Base-by-base conservation (phyloP, 2,797 vertebrate genomes). In the Etheostoma perlongum region DNA sequence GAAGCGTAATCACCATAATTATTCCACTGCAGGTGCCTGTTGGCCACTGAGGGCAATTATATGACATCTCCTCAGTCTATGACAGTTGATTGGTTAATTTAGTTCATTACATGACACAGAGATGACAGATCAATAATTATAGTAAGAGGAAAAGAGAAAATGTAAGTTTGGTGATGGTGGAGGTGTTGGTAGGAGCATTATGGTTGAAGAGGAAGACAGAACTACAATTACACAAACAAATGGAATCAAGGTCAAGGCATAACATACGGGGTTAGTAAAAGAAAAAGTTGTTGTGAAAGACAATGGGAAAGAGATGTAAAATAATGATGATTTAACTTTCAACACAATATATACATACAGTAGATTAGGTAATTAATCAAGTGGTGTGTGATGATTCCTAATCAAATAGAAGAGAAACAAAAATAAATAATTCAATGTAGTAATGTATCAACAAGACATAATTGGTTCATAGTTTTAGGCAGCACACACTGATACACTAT, bases 81-180 rank as follows among this genome's bases (percentile, higher is more conserved):
- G 81, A 81, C 83, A 76, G 75, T 72, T 76, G 68, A 91, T 83
- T 86, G 72, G 74, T 83, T 81, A 76, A 85, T 81, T 60, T 69
- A 36, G 52, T 75, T 88, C 53, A 75, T 85, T 82, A 81, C 64
- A 44, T 79, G 70, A 73, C 33, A 66, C 5, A 7, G 62, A 79
- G 59, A 75, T 89, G 78, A 72, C 81, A 85, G 73, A 88, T 82
- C 62, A 78, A 84, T 85, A 85, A 88, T 88, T 82, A 89, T 42
- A 52, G n/a, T 67, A 11, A 52, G 42, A 23, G 61, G 7, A 13
- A 40, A 66, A 75, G 64, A 46, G 3, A 23, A 63, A 58, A 49
- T 54, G 27, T 71, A 19, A 13, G 5, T 76, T 49, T 69, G 61
- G 23, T 42, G 42, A 71, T 52, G 49, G 46, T 60, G 55, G 44